Evolutionary conservation across 1,140 invertebrate genomes (phyloP).

Genomic region (Papilio xuthus): DNA sequence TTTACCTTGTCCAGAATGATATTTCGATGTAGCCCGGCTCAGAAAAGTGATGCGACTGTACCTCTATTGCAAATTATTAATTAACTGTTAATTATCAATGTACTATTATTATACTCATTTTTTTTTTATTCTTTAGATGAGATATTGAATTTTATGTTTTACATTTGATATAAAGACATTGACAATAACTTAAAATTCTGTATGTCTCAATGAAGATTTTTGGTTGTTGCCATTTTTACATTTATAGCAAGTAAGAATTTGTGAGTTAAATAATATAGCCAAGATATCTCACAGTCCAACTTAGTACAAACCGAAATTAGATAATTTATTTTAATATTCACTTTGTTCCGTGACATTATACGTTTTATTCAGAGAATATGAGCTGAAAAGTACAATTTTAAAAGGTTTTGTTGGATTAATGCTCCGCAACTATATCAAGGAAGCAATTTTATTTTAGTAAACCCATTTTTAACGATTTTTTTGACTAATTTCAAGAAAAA

Average conservation of each 20-base stretch:
- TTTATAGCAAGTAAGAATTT: background rate
- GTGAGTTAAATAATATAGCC: background rate
- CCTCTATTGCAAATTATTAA: conserved; percentile 19
- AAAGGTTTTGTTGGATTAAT: background rate
- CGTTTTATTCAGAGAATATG: no score
- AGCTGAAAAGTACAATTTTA: background rate
- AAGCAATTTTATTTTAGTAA: background rate
- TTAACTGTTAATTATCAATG: background rate
- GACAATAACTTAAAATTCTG: background rate
- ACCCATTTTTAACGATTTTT: background rate
- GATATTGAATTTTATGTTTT: background rate
- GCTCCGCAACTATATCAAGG: background rate
- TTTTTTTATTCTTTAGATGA: background rate
- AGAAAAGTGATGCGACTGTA: background rate
- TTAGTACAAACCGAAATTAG: no score
- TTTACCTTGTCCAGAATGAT: conserved; percentile 48
- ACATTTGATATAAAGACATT: background rate
- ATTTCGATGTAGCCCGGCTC: background rate
- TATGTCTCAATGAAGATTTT: background rate
- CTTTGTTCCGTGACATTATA: no score
- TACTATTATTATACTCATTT: background rate
- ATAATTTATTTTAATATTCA: no score
- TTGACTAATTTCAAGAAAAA: background rate
- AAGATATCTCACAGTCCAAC: no score
- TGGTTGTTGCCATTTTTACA: background rate